phyloP scores from a whole-genome alignment of 2,888 invertebrate species.

The Hemaris fuciformis region DNA sequence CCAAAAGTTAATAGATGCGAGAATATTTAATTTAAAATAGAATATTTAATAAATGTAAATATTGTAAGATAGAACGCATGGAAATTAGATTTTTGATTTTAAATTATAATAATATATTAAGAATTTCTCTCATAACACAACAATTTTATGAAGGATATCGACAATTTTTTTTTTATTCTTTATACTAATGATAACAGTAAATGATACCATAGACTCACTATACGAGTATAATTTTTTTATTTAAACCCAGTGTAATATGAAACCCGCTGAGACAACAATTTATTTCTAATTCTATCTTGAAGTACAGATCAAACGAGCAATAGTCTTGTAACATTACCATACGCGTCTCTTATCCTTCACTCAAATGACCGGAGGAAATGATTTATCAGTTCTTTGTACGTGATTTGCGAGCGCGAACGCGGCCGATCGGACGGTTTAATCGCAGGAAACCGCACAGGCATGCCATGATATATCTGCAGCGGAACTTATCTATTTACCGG shows the following conservation, averaged over 20 bases:
- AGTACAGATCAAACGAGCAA: not conserved
- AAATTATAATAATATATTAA: not conserved
- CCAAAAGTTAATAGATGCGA: not conserved
- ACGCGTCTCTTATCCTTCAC: slow-evolving; percentile 7
- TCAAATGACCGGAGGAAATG: slow-evolving; percentile 53
- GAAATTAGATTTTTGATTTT: not conserved
- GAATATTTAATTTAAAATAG: not conserved
- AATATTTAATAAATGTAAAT: not conserved
- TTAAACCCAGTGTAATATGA: too few species aligned
- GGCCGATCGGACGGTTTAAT: slow-evolving; percentile 55
- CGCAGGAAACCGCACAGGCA: slow-evolving; percentile 64
- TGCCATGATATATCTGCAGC: slow-evolving; percentile 55
- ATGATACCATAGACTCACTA: too few species aligned
- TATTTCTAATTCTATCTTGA: not conserved
- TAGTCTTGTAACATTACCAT: not conserved
- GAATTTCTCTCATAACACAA: not conserved
- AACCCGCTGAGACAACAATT: not conserved
- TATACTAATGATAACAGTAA: too few species aligned
- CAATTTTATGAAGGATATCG: too few species aligned
- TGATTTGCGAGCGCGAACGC: slow-evolving; percentile 63
- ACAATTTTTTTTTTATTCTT: too few species aligned
- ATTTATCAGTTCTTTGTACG: slow-evolving; percentile 65
- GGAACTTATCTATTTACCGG: slow-evolving; percentile 74
- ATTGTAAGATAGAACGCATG: not conserved
- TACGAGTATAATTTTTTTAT: too few species aligned